phyloP scores from a whole-genome alignment of 2,888 invertebrate species.

The Polydrusus pterygomalis region DNA sequence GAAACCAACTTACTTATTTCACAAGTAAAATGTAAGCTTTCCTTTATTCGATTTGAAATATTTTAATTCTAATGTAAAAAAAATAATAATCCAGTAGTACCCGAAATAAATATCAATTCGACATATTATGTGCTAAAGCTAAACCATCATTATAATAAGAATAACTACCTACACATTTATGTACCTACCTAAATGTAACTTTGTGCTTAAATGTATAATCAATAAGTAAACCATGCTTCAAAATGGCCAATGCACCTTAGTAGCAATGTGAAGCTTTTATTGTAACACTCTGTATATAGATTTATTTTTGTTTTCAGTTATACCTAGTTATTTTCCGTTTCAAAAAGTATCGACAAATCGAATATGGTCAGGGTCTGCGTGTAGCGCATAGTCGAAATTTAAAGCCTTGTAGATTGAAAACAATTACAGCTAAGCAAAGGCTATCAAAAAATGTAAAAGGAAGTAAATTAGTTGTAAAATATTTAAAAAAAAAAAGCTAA shows the following conservation, averaged over 20 bases:
- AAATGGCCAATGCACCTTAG: conserved; percentile 13
- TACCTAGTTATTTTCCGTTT: neutral
- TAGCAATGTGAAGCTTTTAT: conserved; percentile 41
- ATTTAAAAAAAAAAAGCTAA: no score
- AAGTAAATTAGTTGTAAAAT: no score
- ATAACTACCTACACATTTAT: conserved; percentile 9
- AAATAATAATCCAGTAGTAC: neutral
- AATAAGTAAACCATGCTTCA: conserved; percentile 15
- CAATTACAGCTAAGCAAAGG: neutral
- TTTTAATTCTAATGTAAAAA: no score
- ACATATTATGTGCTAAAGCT: conserved; percentile 23
- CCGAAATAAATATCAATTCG: conserved; percentile 6
- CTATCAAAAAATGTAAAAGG: no score
- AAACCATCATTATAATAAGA: conserved; percentile 21
- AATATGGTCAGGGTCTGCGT: conserved; percentile 51
- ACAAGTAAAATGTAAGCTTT: no score
- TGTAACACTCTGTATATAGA: conserved; percentile 39
- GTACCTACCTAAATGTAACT: conserved; percentile 2
- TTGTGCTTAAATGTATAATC: conserved; percentile 21
- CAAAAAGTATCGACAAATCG: conserved; percentile 38
- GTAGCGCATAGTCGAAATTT: conserved; percentile 42
- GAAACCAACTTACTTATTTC: no score
- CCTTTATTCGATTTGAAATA: no score
- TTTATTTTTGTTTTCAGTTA: neutral
- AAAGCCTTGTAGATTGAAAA: neutral